Conservation (phyloP, 2,797 vertebrate genomes). For the Tarsius wallacei region DNA sequence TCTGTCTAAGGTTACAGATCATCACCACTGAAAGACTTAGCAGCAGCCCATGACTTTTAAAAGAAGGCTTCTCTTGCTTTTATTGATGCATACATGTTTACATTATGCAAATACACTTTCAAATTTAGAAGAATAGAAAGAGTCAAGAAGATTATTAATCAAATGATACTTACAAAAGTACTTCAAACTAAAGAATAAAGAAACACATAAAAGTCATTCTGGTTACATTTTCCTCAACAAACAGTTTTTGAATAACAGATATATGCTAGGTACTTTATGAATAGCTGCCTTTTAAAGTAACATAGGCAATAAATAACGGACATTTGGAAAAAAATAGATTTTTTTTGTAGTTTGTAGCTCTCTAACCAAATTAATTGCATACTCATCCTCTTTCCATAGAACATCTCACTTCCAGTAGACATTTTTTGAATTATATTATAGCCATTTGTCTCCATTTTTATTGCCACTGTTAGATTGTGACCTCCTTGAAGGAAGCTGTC, state of each 20-base stretch:
- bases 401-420: background rate
- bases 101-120: background rate
- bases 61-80: background rate
- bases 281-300: constrained; percentile 29
- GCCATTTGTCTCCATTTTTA: background rate
- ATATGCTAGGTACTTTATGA: background rate
- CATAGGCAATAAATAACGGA: background rate
- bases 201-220: background rate
- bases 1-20: constrained; percentile 8
- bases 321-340: background rate
- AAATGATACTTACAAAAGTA: constrained; percentile 1
- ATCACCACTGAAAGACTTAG: background rate
- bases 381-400: background rate
- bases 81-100: background rate
- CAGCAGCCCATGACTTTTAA: background rate
- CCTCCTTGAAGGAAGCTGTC: background rate
- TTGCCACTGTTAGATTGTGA: background rate
- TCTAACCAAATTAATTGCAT: background rate
- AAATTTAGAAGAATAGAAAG: constrained; percentile 24
- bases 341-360: constrained; percentile 14
- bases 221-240: constrained; percentile 40
- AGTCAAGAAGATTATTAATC: background rate
- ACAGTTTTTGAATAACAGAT: background rate
- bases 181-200: constrained; percentile 40
- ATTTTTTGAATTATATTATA: background rate